These are phyloP conservation scores for Squalus acanthias DNA, from an alignment of 2,797 vertebrate species.

Conservation along the genomic window DNA sequence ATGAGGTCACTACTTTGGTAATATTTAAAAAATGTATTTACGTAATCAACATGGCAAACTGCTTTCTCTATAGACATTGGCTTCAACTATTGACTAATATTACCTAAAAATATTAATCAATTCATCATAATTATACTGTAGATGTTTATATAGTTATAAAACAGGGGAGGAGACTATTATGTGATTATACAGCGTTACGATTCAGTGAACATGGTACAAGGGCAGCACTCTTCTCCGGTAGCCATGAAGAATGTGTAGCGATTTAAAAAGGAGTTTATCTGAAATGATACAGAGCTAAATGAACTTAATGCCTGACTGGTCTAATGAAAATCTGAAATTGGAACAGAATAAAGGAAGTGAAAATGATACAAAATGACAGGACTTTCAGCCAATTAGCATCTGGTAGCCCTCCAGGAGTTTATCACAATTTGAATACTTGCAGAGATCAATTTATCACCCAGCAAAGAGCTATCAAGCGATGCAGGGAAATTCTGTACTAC, in stretches of 20 bases:
- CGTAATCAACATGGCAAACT: not conserved
- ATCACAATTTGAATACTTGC: not conserved
- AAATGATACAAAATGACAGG: slow-evolving; percentile 22
- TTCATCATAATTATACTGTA: not conserved
- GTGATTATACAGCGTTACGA: not conserved
- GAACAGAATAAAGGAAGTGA: not conserved
- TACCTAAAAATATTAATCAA: not conserved
- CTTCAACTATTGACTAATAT: not conserved
- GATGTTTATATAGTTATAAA: not conserved
- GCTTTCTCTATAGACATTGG: not conserved
- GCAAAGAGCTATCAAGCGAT: not conserved
- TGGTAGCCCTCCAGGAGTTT: not conserved
- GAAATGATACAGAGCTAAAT: slow-evolving; percentile 9
- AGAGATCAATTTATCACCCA: not conserved
- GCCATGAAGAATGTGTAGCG: slow-evolving; percentile 1
- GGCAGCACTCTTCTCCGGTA: not conserved
- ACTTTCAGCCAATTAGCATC: not conserved
- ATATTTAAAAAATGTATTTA: not conserved
- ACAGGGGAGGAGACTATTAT: not conserved
- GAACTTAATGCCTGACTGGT: not conserved
- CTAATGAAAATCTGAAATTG: not conserved
- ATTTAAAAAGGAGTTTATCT: slow-evolving; percentile 32
- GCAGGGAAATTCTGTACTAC: not conserved
- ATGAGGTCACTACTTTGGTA: not conserved
- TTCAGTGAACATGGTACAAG: not conserved